Evolutionary conservation across 1,140 invertebrate species (phyloP).

Genomic region (Diplogasteroides magnus): DNA sequence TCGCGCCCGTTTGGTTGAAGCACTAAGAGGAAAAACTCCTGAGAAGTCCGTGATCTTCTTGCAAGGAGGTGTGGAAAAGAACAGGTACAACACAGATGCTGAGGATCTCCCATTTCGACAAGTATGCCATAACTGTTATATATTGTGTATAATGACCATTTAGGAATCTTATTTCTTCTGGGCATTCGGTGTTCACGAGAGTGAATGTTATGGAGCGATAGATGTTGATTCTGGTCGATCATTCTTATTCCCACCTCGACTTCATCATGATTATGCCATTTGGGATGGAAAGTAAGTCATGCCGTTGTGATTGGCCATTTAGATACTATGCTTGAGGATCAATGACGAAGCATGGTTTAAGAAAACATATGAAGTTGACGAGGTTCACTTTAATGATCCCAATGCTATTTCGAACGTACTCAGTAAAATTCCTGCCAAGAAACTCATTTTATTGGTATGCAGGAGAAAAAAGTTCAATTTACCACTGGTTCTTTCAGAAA

Average conservation of each 20-base stretch:
- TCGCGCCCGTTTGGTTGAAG: constrained; percentile 36
- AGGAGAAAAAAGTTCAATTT: neutral
- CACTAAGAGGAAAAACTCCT: constrained; percentile 25
- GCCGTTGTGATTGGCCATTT: neutral
- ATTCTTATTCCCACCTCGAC: constrained; percentile 44
- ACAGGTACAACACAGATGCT: constrained; percentile 51
- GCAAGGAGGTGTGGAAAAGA: constrained; percentile 48
- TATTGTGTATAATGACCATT: neutral
- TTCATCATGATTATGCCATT: constrained; percentile 46
- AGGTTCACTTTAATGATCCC: constrained; percentile 47
- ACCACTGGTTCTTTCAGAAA: constrained; percentile 38
- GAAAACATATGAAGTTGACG: constrained; percentile 50
- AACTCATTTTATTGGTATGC: constrained; percentile 29
- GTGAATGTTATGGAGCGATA: constrained; percentile 43
- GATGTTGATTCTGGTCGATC: constrained; percentile 43
- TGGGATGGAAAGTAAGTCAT: constrained; percentile 48
- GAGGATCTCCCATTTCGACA: constrained; percentile 51
- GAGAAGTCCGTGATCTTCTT: constrained; percentile 34
- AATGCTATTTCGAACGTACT: constrained; percentile 22
- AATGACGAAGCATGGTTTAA: constrained; percentile 47
- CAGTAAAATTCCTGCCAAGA: constrained; percentile 18
- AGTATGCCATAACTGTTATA: constrained; percentile 1
- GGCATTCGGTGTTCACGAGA: constrained; percentile 54
- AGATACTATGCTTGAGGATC: constrained; percentile 38
- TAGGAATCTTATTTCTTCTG: constrained; percentile 55